Evolutionary conservation across 2,113 vertebrate genomes (phyloP), one percentile per base, ranked within the genome.

Genomic region (Campylomormyrus tamandua): DNA sequence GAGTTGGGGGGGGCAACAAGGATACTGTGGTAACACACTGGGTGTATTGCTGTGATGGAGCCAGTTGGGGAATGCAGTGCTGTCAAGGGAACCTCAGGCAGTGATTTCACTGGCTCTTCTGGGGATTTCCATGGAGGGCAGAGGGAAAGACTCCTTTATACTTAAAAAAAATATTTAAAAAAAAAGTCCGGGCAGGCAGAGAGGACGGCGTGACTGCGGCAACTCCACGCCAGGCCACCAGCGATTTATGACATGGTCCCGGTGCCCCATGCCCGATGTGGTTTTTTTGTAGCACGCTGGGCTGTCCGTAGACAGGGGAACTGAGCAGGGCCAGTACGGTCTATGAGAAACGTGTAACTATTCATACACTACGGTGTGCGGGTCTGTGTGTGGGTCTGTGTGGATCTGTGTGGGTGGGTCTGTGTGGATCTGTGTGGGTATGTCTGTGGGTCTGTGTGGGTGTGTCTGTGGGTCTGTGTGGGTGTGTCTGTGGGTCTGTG

Each of bases 231-330:
- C 45, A 46, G 50, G 85, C 85, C 53, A 42, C 87, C 35, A 21
- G 52, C 13, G 9, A 39, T 56, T 31, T 27, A 8, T 21, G 58
- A 88, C 31, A 13, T 11, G 15, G 31, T 39, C 27, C 50, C 52
- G 66, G 88, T 31, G 46, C 50, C n/a, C 88, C n/a, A 42, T 3
- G 27, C 88, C 35, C 35, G 48, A 83, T 89, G 88, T 89, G 88
- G 48, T n/a, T 11, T 80, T 80, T 35, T 19, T 21, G 84, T 87
- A 52, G 48, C 3, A 31, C 9, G 9, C 21, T 3, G 27, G 24
- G 13, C 45, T 31, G 24, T 39, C 17, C 10, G 3, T 45, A 66
- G 35, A 11, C 3, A 42, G 87, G 19, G 87, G 53, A 11, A 27
- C 52, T 35, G 45, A 89, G 88, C 88, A 39, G 7, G 49, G 49